Percentiles rank a stretch among this genome's conserved stretches.
phyloP scores from a whole-genome alignment of 2,113 vertebrate species.

The Neolamprologus variostigma region DNA sequence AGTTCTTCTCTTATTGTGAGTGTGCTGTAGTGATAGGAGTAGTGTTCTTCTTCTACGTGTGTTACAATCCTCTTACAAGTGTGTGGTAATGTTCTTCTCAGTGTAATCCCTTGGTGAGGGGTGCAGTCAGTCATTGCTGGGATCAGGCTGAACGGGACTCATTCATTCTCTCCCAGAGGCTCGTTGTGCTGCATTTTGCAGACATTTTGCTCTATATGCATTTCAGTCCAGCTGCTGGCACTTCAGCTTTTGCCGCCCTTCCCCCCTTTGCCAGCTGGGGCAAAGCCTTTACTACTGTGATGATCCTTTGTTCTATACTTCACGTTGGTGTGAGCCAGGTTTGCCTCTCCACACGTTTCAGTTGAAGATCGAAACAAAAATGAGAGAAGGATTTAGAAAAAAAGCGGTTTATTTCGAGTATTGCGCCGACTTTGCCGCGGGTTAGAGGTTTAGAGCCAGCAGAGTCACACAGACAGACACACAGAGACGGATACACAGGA shows the following conservation, averaged over 20 bases:
- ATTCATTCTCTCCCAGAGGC: conserved; percentile 2
- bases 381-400: background rate
- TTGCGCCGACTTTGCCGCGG: background rate
- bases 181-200: background rate
- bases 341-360: conserved; percentile 56
- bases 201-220: background rate
- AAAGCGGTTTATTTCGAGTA: background rate
- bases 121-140: conserved; percentile 52
- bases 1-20: conserved; percentile 24
- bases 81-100: conserved; percentile 47
- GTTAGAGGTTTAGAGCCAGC: background rate
- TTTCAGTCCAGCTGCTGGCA: conserved; percentile 26
- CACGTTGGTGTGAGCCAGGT: conserved; percentile 69
- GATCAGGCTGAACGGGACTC: conserved; percentile 57
- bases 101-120: conserved; percentile 42
- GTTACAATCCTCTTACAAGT: conserved; percentile 56
- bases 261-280: conserved; percentile 9
- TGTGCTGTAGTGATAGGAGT: conserved; percentile 16
- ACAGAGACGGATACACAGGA: conserved; percentile 1
- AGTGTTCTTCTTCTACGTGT: conserved; percentile 33
- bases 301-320: background rate
- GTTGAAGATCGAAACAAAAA: conserved; percentile 37
- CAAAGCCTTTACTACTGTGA: conserved; percentile 19
- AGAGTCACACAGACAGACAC: conserved; percentile 5
- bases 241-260: background rate